Base-by-base conservation (phyloP, 2,797 vertebrate genomes). In the Petrocephalus sullivani region DNA sequence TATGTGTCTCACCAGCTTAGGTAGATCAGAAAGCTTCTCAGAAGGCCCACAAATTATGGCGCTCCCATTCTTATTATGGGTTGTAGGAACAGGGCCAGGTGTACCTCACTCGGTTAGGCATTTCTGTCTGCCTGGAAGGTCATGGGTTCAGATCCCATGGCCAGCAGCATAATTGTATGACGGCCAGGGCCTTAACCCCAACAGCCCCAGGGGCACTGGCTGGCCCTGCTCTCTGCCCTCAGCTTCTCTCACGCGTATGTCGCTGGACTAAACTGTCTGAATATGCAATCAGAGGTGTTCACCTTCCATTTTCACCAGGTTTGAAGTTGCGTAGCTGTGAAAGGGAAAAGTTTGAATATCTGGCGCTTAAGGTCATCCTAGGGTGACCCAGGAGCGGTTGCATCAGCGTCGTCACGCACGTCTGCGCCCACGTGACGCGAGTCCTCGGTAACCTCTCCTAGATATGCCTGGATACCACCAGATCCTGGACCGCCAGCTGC, bases 1-100 rank as follows among this genome's bases (percentile, higher is more conserved):
- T 95, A 93, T 94, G 93, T 95, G 95, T 95, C 94, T 95, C 92
- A 94, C 93, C 89, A 92, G 93, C 94, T 93, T 92, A 93, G 94
- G 94, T 92, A 93, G 94, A 94, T 92, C 92, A 91, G 93, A 93
- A 57, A 67, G 71, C 81, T 83, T 54, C 49, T 83, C 81, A 78
- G 41, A 49, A 78, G 37, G 41, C 37, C 41, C 9, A 78, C 41
- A 2, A 78, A n/a, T 78, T 49, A 78, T 4, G 2, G 16, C 37
- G 2, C 37, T 41, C 7, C 37, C 37, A 16, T 5, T 46, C 37
- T 41, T 78, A 41, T 78, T 78, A 37, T 78, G 2, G 0, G 14
- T n/a, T 2, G 7, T 78, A n/a, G 71, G 16, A 8, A n/a, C 14
- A 49, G 37, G 41, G 71, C 16, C 2, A 2, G 33, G n/a, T 78